A percentile compares a stretch with the other conserved stretches of the same genome.
phyloP scores from a whole-genome alignment of 2,113 vertebrate genomes.

The Procapra przewalskii region DNA sequence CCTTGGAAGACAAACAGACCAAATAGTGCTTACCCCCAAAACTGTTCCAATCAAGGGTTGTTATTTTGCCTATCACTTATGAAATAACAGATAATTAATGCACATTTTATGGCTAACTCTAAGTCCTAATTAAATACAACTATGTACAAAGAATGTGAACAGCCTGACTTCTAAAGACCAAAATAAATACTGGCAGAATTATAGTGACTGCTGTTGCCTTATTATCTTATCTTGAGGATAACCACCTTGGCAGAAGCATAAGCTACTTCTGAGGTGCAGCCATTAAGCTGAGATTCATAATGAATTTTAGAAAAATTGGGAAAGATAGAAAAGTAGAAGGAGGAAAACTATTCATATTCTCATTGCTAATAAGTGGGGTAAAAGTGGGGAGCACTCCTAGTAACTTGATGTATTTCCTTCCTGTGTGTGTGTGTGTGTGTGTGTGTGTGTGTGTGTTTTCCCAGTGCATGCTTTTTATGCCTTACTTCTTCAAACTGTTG shows the following conservation, averaged over 20 bases:
- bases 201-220: conserved; percentile 28
- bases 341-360: neutral
- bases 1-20: conserved; percentile 71
- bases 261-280: neutral
- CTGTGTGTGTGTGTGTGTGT: neutral
- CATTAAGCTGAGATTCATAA: neutral
- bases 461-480: neutral
- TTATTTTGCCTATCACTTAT: conserved; percentile 78
- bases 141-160: conserved; percentile 80
- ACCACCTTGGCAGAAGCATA: conserved; percentile 25
- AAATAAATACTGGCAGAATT: conserved; percentile 69
- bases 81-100: conserved; percentile 79
- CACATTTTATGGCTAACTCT: conserved; percentile 76
- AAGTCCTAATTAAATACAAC: conserved; percentile 81
- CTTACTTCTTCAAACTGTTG: neutral
- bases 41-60: conserved; percentile 67
- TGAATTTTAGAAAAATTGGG: neutral
- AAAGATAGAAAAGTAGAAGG: neutral
- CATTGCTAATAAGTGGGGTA: neutral
- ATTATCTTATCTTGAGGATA: conserved; percentile 52
- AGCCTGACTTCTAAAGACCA: conserved; percentile 60
- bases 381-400: neutral
- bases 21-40: conserved; percentile 67
- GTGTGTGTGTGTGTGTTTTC: neutral
- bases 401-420: neutral